Conservation (phyloP, 2,888 invertebrate genomes). For the Anodontia alba region DNA sequence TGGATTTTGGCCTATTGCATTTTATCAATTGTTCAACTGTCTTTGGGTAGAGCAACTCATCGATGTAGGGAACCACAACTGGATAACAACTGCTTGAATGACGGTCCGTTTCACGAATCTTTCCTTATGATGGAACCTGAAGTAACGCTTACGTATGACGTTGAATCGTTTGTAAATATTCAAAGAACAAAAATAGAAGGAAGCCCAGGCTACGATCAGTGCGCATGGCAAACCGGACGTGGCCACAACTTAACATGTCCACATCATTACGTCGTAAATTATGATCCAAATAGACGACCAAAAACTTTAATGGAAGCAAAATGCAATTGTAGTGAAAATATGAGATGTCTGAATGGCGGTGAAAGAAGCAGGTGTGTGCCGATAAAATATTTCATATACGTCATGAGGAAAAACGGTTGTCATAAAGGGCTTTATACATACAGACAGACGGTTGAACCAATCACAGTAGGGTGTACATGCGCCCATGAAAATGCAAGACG, state of each 20-base stretch:
- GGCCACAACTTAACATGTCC: slow-evolving; percentile 33
- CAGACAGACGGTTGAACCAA: slow-evolving; percentile 24
- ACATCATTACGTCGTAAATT: slow-evolving; percentile 46
- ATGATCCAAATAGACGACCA: slow-evolving; percentile 40
- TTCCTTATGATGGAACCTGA: neutral
- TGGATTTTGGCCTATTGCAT: no score
- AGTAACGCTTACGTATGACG: neutral
- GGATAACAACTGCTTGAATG: neutral
- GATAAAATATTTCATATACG: slow-evolving; percentile 34
- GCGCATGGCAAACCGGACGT: neutral
- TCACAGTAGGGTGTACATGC: slow-evolving; percentile 52
- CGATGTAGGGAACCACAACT: neutral
- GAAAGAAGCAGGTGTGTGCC: slow-evolving; percentile 35
- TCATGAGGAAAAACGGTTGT: slow-evolving; percentile 45
- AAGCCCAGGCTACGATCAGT: neutral
- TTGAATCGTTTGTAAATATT: neutral
- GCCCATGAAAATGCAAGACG: neutral
- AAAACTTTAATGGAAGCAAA: slow-evolving; percentile 39
- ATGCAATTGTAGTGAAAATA: slow-evolving; percentile 38
- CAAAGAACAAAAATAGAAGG: neutral
- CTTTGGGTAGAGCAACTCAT: no score
- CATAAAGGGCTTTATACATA: slow-evolving; percentile 28
- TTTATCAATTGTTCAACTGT: no score
- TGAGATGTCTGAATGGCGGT: slow-evolving; percentile 25
- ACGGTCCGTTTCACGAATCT: neutral